These are phyloP conservation scores for Magallana angulata DNA, from an alignment of 1,140 invertebrate genomes.

Conservation along the genomic window DNA sequence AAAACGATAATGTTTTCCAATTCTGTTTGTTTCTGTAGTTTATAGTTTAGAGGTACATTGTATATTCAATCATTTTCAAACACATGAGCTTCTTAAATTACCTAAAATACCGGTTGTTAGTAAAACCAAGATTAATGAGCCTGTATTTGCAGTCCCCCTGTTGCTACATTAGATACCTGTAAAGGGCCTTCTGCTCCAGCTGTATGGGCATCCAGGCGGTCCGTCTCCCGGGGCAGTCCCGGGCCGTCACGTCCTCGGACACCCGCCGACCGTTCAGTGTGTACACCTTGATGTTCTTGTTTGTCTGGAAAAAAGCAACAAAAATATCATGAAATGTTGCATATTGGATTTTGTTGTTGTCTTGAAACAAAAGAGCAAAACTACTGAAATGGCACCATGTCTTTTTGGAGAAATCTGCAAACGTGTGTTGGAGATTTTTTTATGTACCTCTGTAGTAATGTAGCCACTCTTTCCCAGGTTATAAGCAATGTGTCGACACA, in stretches of 20 bases:
- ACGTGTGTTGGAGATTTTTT: too few species aligned
- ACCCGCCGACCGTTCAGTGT: background rate
- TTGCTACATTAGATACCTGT: conserved; percentile 18
- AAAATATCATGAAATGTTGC: too few species aligned
- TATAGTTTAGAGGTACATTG: too few species aligned
- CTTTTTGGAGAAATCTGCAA: too few species aligned
- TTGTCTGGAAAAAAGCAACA: background rate
- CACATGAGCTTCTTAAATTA: too few species aligned
- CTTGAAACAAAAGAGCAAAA: background rate
- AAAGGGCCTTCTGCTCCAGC: conserved; percentile 33
- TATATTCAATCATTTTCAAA: too few species aligned
- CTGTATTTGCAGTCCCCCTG: too few species aligned
- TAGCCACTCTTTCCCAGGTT: conserved; percentile 12
- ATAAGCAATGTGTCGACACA: conserved; percentile 13
- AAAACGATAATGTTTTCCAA: too few species aligned
- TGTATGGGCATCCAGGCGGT: conserved; percentile 34
- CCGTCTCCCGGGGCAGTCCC: conserved; percentile 1
- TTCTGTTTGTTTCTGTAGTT: too few species aligned
- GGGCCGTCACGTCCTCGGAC: conserved; percentile 4
- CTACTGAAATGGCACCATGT: background rate
- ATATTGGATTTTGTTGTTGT: too few species aligned
- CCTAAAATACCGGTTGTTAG: too few species aligned
- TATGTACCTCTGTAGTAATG: background rate
- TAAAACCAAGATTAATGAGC: too few species aligned
- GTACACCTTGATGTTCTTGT: conserved; percentile 14